Percentiles rank a stretch among this genome's conserved stretches.
phyloP scores from a whole-genome alignment of 2,888 invertebrate species.

The Tipula vernalis region DNA sequence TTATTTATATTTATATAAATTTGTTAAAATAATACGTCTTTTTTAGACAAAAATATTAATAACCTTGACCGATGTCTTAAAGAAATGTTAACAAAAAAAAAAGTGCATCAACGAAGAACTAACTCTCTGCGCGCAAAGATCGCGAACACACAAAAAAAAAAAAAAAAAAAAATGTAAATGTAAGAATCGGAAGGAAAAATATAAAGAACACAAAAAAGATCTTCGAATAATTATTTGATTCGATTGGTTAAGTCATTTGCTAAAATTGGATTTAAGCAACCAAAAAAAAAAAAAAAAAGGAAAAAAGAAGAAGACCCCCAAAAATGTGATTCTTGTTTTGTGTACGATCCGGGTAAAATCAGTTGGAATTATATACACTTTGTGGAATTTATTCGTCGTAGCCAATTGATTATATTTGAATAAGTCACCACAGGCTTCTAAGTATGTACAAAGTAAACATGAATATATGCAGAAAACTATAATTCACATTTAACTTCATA shows the following conservation, averaged over 20 bases:
- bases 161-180: not conserved
- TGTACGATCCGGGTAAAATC: not conserved
- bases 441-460: not conserved
- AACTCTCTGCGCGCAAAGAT: not conserved
- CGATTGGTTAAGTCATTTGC: constrained; percentile 4
- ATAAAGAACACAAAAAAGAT: not conserved
- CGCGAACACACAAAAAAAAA: not conserved
- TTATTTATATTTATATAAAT: not conserved
- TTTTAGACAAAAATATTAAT: constrained; percentile 4
- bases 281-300: not conserved
- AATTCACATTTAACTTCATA: not conserved
- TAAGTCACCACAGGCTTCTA: not conserved
- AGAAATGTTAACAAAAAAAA: not conserved
- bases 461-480: not conserved
- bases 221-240: not conserved
- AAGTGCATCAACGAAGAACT: not conserved
- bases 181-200: not conserved
- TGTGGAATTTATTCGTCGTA: not conserved
- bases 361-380: not conserved
- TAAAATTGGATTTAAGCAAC: not conserved
- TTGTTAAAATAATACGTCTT: not conserved
- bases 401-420: not conserved
- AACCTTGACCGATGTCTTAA: not conserved
- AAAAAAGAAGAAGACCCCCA: not conserved
- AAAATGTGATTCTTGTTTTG: not conserved